Evolutionary conservation across 23 tunicate genomes (phyloP), one percentile per base, ranked within the genome.

Genomic region (Corella eumyota): DNA sequence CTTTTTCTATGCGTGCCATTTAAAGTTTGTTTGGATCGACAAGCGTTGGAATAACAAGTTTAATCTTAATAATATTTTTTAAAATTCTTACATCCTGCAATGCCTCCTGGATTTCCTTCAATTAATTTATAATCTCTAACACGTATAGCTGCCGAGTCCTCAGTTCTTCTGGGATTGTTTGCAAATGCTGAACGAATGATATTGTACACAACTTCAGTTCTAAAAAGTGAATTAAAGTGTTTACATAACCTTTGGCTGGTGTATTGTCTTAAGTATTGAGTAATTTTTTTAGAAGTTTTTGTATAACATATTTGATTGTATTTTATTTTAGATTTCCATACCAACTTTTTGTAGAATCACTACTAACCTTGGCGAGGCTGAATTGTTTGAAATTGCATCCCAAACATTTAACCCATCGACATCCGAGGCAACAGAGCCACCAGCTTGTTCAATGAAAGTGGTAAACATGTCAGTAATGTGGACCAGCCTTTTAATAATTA

Each of bases 401-500:
- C 71, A 66, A 15, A 50, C 40, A 31, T 66, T 66, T 11, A 3
- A 27, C 5, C 71, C 71, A 50, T 66, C 71, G 3, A 66, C 50
- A 30, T 34, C 61, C 15, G 40, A 2, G n/a, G 71, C 60, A 22
- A 66, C 32, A 15, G 60, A 19, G 27, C 27, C 71, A 66, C 44
- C 49, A 7, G 71, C 71, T 44, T 49, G 32, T 27, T 66, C 50
- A 13, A 66, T 50, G 44, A 66, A 66, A 3, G 71, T 66, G 26
- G 71, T 49, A 50, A 66, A 66, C 45, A 66, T 31, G 27, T 66
- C 71, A 3, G 62, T 49, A n/a, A 66, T 37, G 25, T 66, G 71
- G 15, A 66, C 40, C 44, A 66, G 25, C 37, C 71, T 66, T 11
- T 15, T 15, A 40, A 40, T 40, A n/a, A n/a, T n/a, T n/a, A n/a